Evolutionary conservation across 1,140 invertebrate species (phyloP).

Genomic region (Teleopsis dalmanni): DNA sequence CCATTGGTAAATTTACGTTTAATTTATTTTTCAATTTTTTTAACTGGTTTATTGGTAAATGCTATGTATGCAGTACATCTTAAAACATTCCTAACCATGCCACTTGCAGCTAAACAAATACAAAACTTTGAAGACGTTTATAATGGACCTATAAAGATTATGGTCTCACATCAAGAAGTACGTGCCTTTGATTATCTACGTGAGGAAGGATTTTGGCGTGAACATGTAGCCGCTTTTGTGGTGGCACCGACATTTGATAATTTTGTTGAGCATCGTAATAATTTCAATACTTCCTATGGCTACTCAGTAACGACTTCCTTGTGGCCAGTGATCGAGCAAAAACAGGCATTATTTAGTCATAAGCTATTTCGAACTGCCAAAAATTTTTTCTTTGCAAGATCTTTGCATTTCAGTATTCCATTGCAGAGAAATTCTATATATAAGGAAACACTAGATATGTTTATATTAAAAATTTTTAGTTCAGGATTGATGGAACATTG

Average conservation of each 20-base stretch:
- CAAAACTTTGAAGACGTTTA: slow-evolving; percentile 15
- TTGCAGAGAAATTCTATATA: slow-evolving; percentile 1
- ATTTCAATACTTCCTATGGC: neutral
- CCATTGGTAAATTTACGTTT: no score
- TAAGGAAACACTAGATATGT: neutral
- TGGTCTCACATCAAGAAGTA: neutral
- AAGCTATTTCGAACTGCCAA: neutral
- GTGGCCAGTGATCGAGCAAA: neutral
- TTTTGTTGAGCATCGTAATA: neutral
- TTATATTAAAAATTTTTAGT: neutral
- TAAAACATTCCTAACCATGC: slow-evolving; percentile 18
- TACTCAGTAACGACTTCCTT: neutral
- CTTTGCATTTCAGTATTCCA: neutral
- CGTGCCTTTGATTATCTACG: neutral
- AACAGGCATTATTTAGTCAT: neutral
- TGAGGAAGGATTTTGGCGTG: neutral
- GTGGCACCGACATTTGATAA: neutral
- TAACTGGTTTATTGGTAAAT: slow-evolving; percentile 25
- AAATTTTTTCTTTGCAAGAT: neutral
- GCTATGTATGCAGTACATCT: slow-evolving; percentile 29
- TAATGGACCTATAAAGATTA: no score
- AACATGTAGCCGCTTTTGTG: neutral
- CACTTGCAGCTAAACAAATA: slow-evolving; percentile 14
- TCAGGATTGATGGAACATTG: neutral
- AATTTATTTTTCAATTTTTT: slow-evolving; percentile 18